These are phyloP conservation scores for Acrocephalus arundinaceus DNA, from an alignment of 2,113 vertebrate genomes.

Conservation along the genomic window DNA sequence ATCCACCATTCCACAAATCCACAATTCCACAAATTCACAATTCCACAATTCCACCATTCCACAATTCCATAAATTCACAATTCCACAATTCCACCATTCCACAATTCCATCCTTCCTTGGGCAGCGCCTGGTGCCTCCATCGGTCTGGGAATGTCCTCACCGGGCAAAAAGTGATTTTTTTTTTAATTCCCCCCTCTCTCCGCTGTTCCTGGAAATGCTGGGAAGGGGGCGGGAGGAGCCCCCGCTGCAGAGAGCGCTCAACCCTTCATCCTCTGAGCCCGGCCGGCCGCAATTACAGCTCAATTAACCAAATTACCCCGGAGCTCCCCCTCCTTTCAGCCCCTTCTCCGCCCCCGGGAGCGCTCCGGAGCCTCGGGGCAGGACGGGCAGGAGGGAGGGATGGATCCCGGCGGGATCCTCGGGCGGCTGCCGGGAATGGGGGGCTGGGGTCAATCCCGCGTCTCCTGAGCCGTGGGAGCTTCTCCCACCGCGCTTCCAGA, in stretches of 20 bases:
- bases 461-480: fast-evolving
- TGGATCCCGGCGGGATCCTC: neutral
- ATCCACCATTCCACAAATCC: too few species aligned
- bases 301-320: constrained; percentile 71
- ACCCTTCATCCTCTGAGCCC: constrained; percentile 66
- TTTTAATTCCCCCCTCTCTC: fast-evolving
- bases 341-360: constrained; percentile 19
- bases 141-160: fast-evolving
- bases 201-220: neutral
- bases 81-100: too few species aligned
- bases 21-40: too few species aligned
- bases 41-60: too few species aligned
- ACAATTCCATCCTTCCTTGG: neutral
- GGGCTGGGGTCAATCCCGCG: neutral
- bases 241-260: neutral
- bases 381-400: neutral
- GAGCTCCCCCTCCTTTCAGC: neutral
- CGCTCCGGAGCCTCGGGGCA: neutral
- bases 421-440: neutral
- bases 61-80: too few species aligned
- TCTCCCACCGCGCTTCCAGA: fast-evolving
- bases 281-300: constrained; percentile 68
- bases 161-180: neutral
- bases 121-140: neutral
- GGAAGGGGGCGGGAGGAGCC: neutral